Conservation (phyloP, 2,113 vertebrate species). For the Mastomys natalensis region DNA sequence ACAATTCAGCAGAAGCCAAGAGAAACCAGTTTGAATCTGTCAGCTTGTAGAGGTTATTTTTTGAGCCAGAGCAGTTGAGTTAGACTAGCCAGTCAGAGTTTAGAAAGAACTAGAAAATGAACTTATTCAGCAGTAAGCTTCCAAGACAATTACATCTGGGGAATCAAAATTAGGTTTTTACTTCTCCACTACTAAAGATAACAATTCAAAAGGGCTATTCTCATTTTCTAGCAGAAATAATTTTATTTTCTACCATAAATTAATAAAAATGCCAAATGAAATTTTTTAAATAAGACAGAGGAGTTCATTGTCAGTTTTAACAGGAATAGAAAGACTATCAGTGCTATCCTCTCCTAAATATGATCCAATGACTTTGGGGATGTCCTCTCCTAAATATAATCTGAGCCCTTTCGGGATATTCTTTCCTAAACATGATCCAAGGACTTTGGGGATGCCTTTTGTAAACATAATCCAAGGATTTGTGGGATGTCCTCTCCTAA, state of each 20-base stretch:
- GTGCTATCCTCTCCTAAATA: not conserved
- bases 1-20: too few species aligned
- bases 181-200: not conserved
- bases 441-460: not conserved
- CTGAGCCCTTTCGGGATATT: not conserved
- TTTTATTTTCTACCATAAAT: not conserved
- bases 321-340: not conserved
- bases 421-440: not conserved
- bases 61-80: too few species aligned
- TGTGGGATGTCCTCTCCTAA: not conserved
- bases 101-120: too few species aligned
- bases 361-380: not conserved
- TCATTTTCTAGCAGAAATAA: not conserved
- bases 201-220: not conserved
- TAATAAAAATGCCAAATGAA: not conserved
- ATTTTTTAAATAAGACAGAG: not conserved
- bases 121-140: too few species aligned
- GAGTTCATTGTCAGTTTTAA: not conserved
- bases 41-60: too few species aligned
- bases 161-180: not conserved
- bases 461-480: not conserved
- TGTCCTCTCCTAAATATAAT: not conserved
- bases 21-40: too few species aligned
- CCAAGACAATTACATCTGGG: too few species aligned
- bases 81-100: too few species aligned